Percentiles rank a stretch among this genome's conserved stretches.
Evolutionary conservation across 37 sponge, comb jelly and placozoan species (phyloP).

Genomic region (Eunapius fragilis): DNA sequence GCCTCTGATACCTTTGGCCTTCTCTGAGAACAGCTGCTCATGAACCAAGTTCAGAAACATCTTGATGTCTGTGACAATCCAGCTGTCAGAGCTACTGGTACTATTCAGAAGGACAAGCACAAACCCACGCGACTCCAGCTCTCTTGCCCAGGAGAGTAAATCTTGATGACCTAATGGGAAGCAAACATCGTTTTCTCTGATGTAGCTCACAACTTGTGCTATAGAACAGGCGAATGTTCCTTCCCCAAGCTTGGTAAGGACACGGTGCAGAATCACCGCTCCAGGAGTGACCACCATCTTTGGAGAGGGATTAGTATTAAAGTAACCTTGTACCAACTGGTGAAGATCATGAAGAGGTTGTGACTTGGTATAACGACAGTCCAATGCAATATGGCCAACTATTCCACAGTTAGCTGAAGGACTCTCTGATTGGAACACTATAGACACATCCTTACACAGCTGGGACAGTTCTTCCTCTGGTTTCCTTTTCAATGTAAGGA

Average conservation of each 20-base stretch:
- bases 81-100: neutral
- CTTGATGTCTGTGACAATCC: slow-evolving; percentile 1
- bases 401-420: neutral
- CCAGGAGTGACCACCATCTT: neutral
- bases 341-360: neutral
- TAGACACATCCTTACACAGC: neutral
- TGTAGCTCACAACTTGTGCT: neutral
- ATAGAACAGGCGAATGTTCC: neutral
- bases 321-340: neutral
- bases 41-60: neutral
- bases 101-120: neutral
- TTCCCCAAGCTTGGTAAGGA: neutral
- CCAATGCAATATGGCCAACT: neutral
- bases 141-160: neutral
- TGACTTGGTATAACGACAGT: neutral
- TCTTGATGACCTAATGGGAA: neutral
- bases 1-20: neutral
- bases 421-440: neutral
- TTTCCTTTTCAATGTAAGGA: neutral
- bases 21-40: neutral
- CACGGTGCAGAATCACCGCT: neutral
- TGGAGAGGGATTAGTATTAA: neutral
- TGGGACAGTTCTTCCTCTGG: neutral
- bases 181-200: neutral
- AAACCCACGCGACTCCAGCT: neutral